Conservation (phyloP, 2,113 vertebrate genomes). For the Micromys minutus region DNA sequence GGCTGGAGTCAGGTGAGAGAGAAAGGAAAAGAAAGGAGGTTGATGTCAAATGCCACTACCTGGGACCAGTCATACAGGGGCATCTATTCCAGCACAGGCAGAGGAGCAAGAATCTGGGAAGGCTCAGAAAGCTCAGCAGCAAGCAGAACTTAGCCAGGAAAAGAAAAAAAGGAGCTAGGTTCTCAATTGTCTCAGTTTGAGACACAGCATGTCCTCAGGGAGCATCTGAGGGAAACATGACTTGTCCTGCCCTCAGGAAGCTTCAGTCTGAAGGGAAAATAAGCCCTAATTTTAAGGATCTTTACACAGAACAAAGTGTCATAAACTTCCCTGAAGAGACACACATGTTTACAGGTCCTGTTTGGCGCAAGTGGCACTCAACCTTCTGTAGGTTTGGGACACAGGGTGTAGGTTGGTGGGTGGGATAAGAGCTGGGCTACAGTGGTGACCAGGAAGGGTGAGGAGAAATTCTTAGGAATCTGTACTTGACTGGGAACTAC, state of each 20-base stretch:
- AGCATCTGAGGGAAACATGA: background rate
- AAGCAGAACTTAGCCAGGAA: background rate
- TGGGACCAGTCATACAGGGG: background rate
- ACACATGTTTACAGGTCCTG: background rate
- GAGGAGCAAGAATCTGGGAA: background rate
- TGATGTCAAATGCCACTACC: background rate
- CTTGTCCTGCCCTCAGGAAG: fast-evolving
- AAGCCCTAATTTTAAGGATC: background rate
- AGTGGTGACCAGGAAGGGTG: fast-evolving
- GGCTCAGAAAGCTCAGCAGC: background rate
- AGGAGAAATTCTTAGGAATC: background rate
- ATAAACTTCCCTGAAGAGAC: background rate
- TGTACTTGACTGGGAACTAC: fast-evolving
- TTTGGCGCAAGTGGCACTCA: background rate
- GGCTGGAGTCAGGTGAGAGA: conserved; percentile 34
- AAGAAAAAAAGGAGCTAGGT: background rate
- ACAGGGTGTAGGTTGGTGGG: background rate
- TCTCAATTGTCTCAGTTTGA: background rate
- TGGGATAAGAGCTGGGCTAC: too few species aligned
- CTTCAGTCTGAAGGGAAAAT: background rate
- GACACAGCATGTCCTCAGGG: background rate
- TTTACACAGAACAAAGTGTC: background rate
- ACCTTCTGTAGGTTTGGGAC: background rate
- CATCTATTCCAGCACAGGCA: background rate
- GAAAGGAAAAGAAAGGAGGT: background rate